These are phyloP conservation scores for Endomychus coccineus DNA, from an alignment of 2,888 invertebrate species.

Conservation along the genomic window DNA sequence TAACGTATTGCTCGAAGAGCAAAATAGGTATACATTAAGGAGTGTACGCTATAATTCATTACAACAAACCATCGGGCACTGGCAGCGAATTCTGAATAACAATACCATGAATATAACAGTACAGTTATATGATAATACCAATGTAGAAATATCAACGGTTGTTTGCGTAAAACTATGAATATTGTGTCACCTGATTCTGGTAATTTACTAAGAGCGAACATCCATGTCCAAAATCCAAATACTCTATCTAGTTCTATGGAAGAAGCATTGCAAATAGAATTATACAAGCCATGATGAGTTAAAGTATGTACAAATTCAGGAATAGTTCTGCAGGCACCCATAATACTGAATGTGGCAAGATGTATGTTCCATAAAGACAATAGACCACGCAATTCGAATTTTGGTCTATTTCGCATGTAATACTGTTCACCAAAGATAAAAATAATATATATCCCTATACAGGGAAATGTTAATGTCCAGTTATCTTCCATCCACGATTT, in stretches of 20 bases:
- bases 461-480: constrained; percentile 91
- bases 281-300: constrained; percentile 83
- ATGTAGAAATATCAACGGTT: constrained; percentile 88
- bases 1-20: constrained; percentile 79
- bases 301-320: constrained; percentile 89
- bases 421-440: constrained; percentile 90
- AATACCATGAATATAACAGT: constrained; percentile 88
- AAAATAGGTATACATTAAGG: constrained; percentile 88
- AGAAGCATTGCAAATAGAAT: constrained; percentile 94
- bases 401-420: constrained; percentile 86
- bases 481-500: constrained; percentile 93
- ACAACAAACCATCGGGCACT: constrained; percentile 91
- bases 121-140: constrained; percentile 98
- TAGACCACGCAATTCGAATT: constrained; percentile 81
- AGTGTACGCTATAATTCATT: constrained; percentile 89
- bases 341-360: constrained; percentile 89
- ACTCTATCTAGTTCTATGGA: constrained; percentile 88
- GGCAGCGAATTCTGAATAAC: constrained; percentile 82
- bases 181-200: constrained; percentile 95
- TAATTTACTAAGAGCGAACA: constrained; percentile 94
- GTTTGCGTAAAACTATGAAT: constrained; percentile 88
- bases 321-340: constrained; percentile 85
- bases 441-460: constrained; percentile 80
- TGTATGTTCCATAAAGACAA: constrained; percentile 88
- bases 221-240: constrained; percentile 95